Evolutionary conservation across 2,797 vertebrate genomes (phyloP), one percentile per base, ranked within the genome.

Genomic region (Rhabdomys pumilio): DNA sequence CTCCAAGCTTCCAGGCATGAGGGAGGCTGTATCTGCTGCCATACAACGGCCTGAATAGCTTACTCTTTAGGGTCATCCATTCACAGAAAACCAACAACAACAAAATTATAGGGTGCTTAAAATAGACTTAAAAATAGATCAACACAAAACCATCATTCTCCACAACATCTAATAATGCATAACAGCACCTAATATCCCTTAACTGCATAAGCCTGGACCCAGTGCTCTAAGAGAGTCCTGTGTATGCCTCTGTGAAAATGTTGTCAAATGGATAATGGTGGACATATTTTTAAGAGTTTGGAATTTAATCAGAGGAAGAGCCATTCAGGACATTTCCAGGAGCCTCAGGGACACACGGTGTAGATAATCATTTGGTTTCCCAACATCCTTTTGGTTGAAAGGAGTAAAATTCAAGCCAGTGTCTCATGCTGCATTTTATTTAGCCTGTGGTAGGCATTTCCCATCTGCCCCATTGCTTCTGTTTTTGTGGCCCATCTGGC

Each of bases 401-500:
- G 89, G 87, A 89, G 85, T 96, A 95, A 92, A 80, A 93, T 84
- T 53, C 29, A 77, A 85, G 19, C 22, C 73, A 73, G 53, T 85
- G 85, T 96, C 65, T 87, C 90, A 94, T 92, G 29, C 44, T 92
- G 90, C 34, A 83, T 94, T 97, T 98, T 93, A 96, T 97, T 95
- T 97, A 97, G 92, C 83, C 89, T 57, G 19, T 90, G 93, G 92
- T 96, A 92, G 97, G 96, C 95, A 95, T 89, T 89, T 95, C 67
- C 94, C 93, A 97, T 97, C 96, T 96, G 96, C 83, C 85, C 90
- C 90, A 96, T 93, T 96, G 84, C 96, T 94, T 95, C 97, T 93
- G 76, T 94, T 95, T 97, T 96, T 57, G 34, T 90, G 92, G n/a
- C 96, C 97, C 97, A 97, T 98, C 97, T 97, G 98, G 94, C 93